These are phyloP conservation scores for Pandemis cinnamomeana DNA, from an alignment of 2,888 invertebrate species.

Conservation along the genomic window DNA sequence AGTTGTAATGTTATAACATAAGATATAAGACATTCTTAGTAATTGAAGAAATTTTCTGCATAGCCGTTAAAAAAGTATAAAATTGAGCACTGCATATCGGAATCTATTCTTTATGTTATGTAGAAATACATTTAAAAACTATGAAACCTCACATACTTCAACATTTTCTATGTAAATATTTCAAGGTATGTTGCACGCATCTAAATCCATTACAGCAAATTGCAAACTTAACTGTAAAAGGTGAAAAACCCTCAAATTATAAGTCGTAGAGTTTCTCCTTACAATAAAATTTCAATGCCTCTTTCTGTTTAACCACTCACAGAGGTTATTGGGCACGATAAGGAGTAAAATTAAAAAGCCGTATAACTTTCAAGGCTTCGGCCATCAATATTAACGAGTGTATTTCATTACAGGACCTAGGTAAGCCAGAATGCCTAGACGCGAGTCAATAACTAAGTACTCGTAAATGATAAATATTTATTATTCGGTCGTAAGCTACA, in stretches of 20 bases:
- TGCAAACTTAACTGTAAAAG: background rate
- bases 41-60: no score
- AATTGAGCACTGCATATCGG: no score
- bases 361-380: conserved; percentile 6
- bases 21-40: no score
- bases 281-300: background rate
- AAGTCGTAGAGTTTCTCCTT: background rate
- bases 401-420: conserved; percentile 19
- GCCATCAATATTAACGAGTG: conserved; percentile 25
- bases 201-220: background rate
- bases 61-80: no score
- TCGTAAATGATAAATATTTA: conserved; percentile 6
- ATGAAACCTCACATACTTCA: no score
- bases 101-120: no score
- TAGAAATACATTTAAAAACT: no score
- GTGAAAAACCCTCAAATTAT: background rate
- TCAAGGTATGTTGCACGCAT: background rate
- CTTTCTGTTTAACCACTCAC: background rate
- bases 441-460: background rate
- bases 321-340: conserved; percentile 4
- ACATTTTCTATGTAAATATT: no score
- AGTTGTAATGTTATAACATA: background rate
- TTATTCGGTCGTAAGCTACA: background rate
- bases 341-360: conserved; percentile 23
- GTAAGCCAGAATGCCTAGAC: background rate